Percentiles rank a stretch among this genome's conserved stretches.
phyloP scores from a whole-genome alignment of 2,113 vertebrate species.

The Hippocampus zosterae region DNA sequence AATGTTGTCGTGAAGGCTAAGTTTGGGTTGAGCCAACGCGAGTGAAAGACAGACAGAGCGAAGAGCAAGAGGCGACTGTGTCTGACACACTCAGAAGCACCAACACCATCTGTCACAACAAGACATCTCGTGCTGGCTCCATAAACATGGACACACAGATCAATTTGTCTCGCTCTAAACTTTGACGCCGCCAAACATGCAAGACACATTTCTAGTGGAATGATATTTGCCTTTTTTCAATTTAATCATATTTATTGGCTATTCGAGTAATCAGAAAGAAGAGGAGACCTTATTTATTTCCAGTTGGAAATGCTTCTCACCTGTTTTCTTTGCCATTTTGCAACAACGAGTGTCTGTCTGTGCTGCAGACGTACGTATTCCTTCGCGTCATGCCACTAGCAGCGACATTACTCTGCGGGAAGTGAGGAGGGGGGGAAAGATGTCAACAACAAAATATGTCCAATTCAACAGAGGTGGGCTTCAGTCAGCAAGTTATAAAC shows the following conservation, averaged over 20 bases:
- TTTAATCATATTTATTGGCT: neutral
- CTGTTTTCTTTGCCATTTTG: constrained; percentile 90
- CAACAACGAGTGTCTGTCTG: constrained; percentile 77
- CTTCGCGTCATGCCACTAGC: constrained; percentile 86
- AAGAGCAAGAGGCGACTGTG: neutral
- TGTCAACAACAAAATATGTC: neutral
- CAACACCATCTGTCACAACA: constrained; percentile 52
- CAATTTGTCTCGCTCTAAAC: constrained; percentile 10
- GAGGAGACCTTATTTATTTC: neutral
- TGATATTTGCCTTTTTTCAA: no score
- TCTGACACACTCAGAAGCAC: constrained; percentile 19
- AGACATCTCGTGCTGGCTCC: constrained; percentile 17
- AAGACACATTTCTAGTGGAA: constrained; percentile 12
- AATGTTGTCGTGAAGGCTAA: neutral
- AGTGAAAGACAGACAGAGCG: neutral
- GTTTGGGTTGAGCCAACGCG: neutral
- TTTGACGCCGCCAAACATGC: constrained; percentile 26
- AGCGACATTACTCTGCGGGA: constrained; percentile 77
- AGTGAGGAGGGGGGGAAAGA: neutral
- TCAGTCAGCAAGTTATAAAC: neutral
- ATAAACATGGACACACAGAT: constrained; percentile 2
- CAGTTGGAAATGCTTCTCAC: constrained; percentile 42
- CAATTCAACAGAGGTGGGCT: neutral
- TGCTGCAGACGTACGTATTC: constrained; percentile 86
- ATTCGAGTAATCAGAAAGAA: neutral